phyloP scores from a whole-genome alignment of 2,888 invertebrate genomes.

The Drosophila borborema region DNA sequence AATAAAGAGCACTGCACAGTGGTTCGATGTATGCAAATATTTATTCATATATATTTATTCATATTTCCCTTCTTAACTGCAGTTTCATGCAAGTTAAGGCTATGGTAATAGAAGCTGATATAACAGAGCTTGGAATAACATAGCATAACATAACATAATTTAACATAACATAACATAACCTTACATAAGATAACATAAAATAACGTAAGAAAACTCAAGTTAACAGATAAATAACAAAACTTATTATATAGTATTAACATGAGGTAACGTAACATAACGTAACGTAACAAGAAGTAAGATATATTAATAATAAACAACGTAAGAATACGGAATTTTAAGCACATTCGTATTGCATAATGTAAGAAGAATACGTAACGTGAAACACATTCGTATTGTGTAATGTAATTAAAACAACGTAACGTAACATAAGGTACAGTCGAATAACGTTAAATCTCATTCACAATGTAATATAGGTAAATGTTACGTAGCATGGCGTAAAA shows the following conservation, averaged over 20 bases:
- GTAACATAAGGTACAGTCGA: not conserved
- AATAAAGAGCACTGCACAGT: constrained; percentile 14
- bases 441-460: not conserved
- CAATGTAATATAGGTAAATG: not conserved
- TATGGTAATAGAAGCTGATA: not conserved
- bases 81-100: not conserved
- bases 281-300: too few species aligned
- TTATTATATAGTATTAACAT: not conserved
- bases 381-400: too few species aligned
- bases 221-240: not conserved
- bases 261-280: too few species aligned
- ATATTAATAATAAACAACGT: too few species aligned
- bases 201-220: not conserved
- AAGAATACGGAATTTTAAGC: not conserved
- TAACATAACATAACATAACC: not conserved
- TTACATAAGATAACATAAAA: not conserved
- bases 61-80: not conserved
- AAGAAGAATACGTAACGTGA: not conserved
- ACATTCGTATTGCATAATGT: too few species aligned
- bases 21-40: not conserved
- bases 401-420: not conserved
- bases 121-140: not conserved
- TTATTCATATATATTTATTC: not conserved
- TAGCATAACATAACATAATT: not conserved
- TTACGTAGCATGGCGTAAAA: not conserved